Percentiles rank a stretch among this genome's conserved stretches.
Evolutionary conservation across 2,888 invertebrate genomes (phyloP).

Genomic region (Cantharis rustica): DNA sequence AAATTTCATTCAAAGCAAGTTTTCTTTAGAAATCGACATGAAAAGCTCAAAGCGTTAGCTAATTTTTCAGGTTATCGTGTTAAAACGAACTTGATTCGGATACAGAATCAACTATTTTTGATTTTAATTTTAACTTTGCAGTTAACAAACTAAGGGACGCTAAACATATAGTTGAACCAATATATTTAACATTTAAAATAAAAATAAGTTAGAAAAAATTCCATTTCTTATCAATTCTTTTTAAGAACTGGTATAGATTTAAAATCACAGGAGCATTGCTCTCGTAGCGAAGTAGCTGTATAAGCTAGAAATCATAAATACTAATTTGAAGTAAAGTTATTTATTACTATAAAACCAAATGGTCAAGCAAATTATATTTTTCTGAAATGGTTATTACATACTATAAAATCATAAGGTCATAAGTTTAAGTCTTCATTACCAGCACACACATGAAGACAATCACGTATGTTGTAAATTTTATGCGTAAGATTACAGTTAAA

Average conservation of each 20-base stretch:
- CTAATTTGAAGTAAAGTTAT: background rate
- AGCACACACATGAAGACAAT: background rate
- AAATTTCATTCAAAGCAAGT: background rate
- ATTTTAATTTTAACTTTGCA: too few relatives aligned
- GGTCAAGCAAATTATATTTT: background rate
- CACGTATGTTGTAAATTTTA: background rate
- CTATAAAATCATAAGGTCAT: background rate
- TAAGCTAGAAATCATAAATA: background rate
- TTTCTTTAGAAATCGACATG: background rate
- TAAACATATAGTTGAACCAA: too few relatives aligned
- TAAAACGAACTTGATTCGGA: background rate
- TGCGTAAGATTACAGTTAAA: background rate
- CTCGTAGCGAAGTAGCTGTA: background rate
- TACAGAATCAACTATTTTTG: background rate
- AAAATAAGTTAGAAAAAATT: too few relatives aligned
- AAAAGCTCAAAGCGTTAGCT: background rate
- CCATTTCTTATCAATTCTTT: too few relatives aligned
- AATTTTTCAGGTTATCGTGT: background rate
- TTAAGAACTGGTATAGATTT: too few relatives aligned
- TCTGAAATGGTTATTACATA: background rate
- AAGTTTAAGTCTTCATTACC: background rate
- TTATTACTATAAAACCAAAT: background rate
- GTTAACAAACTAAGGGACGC: too few relatives aligned
- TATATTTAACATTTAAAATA: too few relatives aligned
- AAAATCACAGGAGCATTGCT: background rate